Evolutionary conservation across 2,797 vertebrate species (phyloP).

Genomic region (Thripadectes ignobilis): DNA sequence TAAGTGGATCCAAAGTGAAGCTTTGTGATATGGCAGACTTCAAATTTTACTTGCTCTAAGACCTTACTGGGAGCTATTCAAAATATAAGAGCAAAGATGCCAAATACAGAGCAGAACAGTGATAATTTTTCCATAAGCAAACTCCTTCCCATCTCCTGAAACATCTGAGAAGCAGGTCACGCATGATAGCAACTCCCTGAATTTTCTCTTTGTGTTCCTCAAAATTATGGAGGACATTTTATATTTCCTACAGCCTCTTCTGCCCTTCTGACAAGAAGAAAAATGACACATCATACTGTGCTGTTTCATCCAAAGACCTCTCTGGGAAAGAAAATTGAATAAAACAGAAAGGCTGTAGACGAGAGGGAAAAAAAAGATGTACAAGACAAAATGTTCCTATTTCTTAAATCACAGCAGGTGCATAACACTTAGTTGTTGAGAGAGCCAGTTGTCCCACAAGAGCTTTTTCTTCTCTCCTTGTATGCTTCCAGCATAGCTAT

Average conservation of each 20-base stretch:
- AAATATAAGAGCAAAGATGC: not conserved
- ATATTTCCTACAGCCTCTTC: not conserved
- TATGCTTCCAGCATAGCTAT: not conserved
- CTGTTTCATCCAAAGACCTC: not conserved
- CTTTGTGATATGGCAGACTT: not conserved
- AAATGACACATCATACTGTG: not conserved
- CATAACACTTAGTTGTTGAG: not conserved
- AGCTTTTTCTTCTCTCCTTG: not conserved
- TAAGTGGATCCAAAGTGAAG: not conserved
- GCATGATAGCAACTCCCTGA: not conserved
- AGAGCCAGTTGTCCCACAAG: not conserved
- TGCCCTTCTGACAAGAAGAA: not conserved
- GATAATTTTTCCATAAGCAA: not conserved
- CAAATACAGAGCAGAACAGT: not conserved
- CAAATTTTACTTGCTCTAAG: not conserved
- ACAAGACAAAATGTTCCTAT: not conserved
- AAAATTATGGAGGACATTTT: not conserved
- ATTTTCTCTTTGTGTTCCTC: not conserved
- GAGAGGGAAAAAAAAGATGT: not conserved
- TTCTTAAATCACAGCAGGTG: not conserved
- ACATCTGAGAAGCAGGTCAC: not conserved
- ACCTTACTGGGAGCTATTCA: not conserved
- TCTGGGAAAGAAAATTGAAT: not conserved
- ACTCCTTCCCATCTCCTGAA: not conserved
- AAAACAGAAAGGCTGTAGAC: not conserved